Evolutionary conservation across 2,113 vertebrate species (phyloP), one percentile per base, ranked within the genome.

Genomic region (Stegostoma tigrinum): DNA sequence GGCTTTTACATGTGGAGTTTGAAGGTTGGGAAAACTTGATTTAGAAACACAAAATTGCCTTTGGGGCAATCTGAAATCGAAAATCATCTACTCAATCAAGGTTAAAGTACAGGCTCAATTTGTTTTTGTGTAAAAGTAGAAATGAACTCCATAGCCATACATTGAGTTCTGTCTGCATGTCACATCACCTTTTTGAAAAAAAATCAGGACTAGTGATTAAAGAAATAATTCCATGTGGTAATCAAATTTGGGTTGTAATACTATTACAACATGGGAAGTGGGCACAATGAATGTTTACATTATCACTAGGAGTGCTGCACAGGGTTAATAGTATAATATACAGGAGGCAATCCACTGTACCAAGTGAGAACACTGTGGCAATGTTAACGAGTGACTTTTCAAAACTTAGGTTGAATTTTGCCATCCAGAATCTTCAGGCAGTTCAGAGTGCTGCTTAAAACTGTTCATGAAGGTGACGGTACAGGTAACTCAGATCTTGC

Each of bases 1-100:
- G 14, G 14, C 17, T 91, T 91, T 64, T 17, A 61, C 87, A 15
- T 64, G 30, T n/a, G 87, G 55, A 91, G 87, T n/a, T 64, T 91
- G 52, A 91, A 61, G 55, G 15, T 91, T 2, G 55, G 30, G 52
- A 6, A 91, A 91, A 17, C 87, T 61, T 91, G 27, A 61, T 91
- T 64, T 64, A 64, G 52, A 83, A 45, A 83, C 42, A 19, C 80
- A 45, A 30, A 34, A 64, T 5, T 91, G 55, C 55, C 87, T 91
- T 64, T 30, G 64, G 87, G 87, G 12, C 87, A 91, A 55, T 64
- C 52, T 91, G 87, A 91, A 91, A 91, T 90, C n/a, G 52, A 91
- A 61, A 91, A 91, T 34, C 30, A 64, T 64, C 55, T 91, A 19
- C 64, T 61, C 15, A 91, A 91, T 64, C 55, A 61, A 34, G 55